A percentile compares a stretch with the other conserved stretches of the same genome.
Evolutionary conservation across 2,113 vertebrate species (phyloP).

Genomic region (Podocnemis expansa): DNA sequence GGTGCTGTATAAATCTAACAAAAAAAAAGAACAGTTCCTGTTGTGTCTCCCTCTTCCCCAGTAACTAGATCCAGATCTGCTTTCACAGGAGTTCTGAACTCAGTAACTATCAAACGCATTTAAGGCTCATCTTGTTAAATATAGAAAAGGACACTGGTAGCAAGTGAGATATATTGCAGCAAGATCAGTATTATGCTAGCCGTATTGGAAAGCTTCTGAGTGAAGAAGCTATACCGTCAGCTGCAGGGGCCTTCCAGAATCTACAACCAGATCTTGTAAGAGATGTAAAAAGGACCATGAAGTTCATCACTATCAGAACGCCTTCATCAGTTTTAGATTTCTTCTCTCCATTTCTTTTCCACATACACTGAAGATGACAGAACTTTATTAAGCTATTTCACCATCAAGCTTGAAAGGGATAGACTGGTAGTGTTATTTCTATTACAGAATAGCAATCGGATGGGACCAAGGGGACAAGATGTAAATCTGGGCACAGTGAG

Average conservation of each 20-base stretch:
- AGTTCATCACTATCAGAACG: background rate
- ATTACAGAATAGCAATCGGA: background rate
- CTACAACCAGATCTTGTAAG: background rate
- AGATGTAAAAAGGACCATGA: background rate
- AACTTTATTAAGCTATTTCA: background rate
- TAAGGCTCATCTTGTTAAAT: background rate
- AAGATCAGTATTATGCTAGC: background rate
- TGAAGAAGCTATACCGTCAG: background rate
- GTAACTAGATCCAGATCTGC: background rate
- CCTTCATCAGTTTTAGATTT: background rate
- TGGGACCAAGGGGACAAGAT: background rate
- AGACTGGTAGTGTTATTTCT: background rate
- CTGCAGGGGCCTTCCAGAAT: background rate
- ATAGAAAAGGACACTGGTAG: background rate
- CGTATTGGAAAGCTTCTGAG: background rate
- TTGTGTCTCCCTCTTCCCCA: background rate
- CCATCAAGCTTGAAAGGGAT: background rate
- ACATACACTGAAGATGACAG: fast-evolving
- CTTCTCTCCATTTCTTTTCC: background rate
- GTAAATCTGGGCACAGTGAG: background rate
- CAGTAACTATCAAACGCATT: background rate
- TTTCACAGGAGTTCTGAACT: background rate
- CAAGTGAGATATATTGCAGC: fast-evolving
- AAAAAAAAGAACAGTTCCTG: background rate
- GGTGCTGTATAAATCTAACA: background rate